A percentile compares a stretch with the other conserved stretches of the same genome.
Conservation (phyloP, 2,888 invertebrate species). For the Amblyjoppa proteus region DNA sequence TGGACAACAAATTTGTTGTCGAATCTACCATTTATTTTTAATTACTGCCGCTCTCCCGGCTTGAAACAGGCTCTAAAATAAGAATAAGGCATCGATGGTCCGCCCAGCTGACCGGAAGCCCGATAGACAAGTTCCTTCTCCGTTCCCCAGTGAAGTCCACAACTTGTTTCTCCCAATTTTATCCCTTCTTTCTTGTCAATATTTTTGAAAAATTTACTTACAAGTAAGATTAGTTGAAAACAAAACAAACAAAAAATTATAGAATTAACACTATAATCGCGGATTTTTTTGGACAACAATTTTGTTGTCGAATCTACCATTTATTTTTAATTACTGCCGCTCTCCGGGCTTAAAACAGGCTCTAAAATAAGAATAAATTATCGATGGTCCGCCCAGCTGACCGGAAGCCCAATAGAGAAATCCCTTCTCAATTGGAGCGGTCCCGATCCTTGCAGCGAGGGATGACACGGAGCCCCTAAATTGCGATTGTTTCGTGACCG, state of each 20-base stretch:
- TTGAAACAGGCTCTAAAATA: too few relatives aligned
- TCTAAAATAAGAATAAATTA: not conserved
- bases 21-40: too few relatives aligned
- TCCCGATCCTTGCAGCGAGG: not conserved
- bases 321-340: too few relatives aligned
- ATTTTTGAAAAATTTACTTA: too few relatives aligned
- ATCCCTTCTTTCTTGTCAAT: not conserved
- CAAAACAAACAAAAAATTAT: not conserved
- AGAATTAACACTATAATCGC: not conserved
- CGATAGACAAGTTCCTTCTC: not conserved
- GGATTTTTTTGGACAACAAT: not conserved
- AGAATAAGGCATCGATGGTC: not conserved
- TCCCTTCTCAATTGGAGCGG: not conserved
- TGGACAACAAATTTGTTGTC: too few relatives aligned
- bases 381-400: not conserved
- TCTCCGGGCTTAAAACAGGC: too few relatives aligned
- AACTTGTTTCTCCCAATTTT: not conserved
- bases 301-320: not conserved
- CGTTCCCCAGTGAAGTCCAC: not conserved
- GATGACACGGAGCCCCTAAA: not conserved
- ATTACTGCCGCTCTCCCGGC: too few relatives aligned
- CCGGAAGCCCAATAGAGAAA: not conserved
- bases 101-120: conserved; percentile 2
- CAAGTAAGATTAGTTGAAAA: too few relatives aligned
- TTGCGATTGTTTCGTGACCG: conserved; percentile 16